These are phyloP conservation scores for Synchiropus splendidus DNA, from an alignment of 2,113 vertebrate genomes.

Conservation along the genomic window DNA sequence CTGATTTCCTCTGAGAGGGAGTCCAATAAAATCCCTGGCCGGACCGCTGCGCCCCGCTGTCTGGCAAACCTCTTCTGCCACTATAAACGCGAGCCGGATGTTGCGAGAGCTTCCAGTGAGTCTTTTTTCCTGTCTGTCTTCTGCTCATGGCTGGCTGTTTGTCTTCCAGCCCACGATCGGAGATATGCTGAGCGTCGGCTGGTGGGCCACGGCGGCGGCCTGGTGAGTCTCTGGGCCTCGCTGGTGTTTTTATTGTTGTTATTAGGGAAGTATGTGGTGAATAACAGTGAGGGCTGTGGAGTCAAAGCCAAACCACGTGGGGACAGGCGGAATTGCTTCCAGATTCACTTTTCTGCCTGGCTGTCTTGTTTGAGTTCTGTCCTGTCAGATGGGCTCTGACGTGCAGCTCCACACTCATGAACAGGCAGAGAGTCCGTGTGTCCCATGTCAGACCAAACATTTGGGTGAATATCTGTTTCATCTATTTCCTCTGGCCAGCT, in stretches of 20 bases:
- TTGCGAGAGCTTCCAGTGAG: slow-evolving; percentile 15
- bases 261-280: too few species aligned
- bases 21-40: slow-evolving; percentile 13
- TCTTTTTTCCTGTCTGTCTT: slow-evolving; percentile 6
- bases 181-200: slow-evolving; percentile 85
- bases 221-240: slow-evolving; percentile 71
- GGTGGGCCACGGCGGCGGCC: slow-evolving; percentile 89
- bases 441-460: too few species aligned
- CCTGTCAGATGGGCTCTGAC: too few species aligned
- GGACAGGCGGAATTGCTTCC: slow-evolving; percentile 33
- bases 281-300: too few species aligned
- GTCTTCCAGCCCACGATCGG: slow-evolving; percentile 79
- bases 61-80: slow-evolving; percentile 18
- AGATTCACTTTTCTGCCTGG: slow-evolving; percentile 30
- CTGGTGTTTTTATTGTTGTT: too few species aligned
- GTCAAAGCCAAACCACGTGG: too few species aligned
- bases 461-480: too few species aligned
- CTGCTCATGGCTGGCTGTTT: slow-evolving; percentile 13
- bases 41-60: slow-evolving; percentile 9
- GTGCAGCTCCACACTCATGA: too few species aligned
- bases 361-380: slow-evolving; percentile 14
- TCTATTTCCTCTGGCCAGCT: too few species aligned
- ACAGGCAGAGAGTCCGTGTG: too few species aligned
- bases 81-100: slow-evolving; percentile 47
- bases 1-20: slow-evolving; percentile 28